These are phyloP conservation scores for Drosophila mayri DNA, from an alignment of 1,140 invertebrate species.

Conservation along the genomic window DNA sequence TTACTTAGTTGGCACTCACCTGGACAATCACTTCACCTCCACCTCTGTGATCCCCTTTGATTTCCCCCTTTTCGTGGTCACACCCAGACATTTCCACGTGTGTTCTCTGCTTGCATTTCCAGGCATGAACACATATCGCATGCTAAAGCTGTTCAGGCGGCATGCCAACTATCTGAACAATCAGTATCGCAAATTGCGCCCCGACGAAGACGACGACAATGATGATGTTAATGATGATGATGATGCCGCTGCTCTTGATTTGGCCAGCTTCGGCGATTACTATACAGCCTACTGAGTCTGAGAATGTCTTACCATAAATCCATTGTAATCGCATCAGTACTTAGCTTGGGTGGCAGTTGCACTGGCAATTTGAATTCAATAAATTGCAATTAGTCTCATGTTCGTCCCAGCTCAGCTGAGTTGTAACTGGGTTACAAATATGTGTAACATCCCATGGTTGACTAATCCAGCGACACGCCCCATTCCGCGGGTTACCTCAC, in stretches of 20 bases:
- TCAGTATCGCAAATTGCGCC: conserved; percentile 82
- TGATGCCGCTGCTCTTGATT: conserved; percentile 15
- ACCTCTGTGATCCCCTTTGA: conserved; percentile 1
- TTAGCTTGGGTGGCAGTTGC: conserved; percentile 47
- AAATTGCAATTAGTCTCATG: conserved; percentile 49
- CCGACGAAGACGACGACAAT: conserved; percentile 66
- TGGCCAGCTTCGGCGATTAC: conserved; percentile 35
- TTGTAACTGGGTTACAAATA: conserved; percentile 41
- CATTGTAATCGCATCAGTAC: conserved; percentile 59
- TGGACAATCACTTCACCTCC: conserved; percentile 21
- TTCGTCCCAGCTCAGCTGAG: conserved; percentile 31
- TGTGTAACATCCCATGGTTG: conserved; percentile 60
- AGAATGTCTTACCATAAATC: conserved; percentile 60
- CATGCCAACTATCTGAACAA: conserved; percentile 82
- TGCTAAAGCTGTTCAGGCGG: conserved; percentile 82
- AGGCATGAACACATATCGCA: conserved; percentile 84
- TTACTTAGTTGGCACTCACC: conserved; percentile 35
- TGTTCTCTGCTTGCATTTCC: conserved; percentile 63
- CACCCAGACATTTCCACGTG: conserved; percentile 43
- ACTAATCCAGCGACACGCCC: conserved; percentile 51
- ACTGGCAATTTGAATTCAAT: conserved; percentile 40
- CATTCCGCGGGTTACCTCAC: conserved; percentile 35
- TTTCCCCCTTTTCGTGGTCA: conserved; percentile 1
- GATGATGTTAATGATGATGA: conserved; percentile 23
- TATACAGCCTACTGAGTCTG: conserved; percentile 63